A percentile compares a stretch with the other conserved stretches of the same genome.
Evolutionary conservation across 2,797 vertebrate species (phyloP).

Genomic region (Ctenosaura bakeri): DNA sequence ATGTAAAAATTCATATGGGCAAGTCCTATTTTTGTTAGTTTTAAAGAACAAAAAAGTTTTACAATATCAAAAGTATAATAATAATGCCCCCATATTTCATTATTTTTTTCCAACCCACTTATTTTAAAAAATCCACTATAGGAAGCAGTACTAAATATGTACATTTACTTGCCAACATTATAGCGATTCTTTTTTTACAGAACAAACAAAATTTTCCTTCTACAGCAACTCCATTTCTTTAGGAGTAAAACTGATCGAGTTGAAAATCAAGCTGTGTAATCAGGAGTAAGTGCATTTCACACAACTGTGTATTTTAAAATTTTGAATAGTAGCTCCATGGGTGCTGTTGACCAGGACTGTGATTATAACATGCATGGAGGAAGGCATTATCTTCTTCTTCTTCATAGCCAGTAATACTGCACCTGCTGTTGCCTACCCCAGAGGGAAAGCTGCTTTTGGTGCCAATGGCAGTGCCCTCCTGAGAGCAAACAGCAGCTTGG

Average conservation of each 20-base stretch:
- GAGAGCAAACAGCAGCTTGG: background rate
- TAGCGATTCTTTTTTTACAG: background rate
- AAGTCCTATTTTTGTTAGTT: background rate
- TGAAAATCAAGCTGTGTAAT: background rate
- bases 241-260: background rate
- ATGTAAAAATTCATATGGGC: background rate
- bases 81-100: background rate
- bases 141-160: no score
- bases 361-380: background rate
- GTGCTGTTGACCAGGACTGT: background rate
- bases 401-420: background rate
- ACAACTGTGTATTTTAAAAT: background rate
- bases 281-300: background rate
- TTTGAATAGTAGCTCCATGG: background rate
- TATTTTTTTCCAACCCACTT: background rate
- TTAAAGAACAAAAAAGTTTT: slow-evolving; percentile 11
- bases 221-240: background rate
- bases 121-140: no score
- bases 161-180: background rate
- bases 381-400: background rate
- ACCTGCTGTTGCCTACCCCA: background rate
- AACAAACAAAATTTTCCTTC: background rate
- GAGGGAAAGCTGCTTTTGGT: background rate
- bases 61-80: background rate
- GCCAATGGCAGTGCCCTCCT: background rate